Percentiles rank a stretch among this genome's conserved stretches.
These are phyloP conservation scores for Euclidia mi DNA, from an alignment of 2,888 invertebrate genomes.

Conservation along the genomic window DNA sequence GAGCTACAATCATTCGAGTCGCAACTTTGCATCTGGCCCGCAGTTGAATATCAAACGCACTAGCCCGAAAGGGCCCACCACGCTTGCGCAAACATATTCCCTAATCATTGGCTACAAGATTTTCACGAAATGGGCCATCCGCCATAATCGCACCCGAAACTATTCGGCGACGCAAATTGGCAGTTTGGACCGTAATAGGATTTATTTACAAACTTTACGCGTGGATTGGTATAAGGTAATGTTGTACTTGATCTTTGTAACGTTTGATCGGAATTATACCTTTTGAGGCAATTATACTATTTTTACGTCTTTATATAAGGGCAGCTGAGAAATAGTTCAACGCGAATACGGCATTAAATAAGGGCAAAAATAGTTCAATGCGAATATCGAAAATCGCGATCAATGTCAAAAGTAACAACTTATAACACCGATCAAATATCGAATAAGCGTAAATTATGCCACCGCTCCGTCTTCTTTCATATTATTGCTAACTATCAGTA, in stretches of 20 bases:
- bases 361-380: too few species aligned
- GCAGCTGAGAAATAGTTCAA: too few species aligned
- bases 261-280: not conserved
- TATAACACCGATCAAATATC: too few species aligned
- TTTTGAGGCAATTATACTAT: too few species aligned
- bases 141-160: not conserved
- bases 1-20: too few species aligned
- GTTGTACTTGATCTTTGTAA: not conserved
- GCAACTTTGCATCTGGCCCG: not conserved
- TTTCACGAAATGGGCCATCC: conserved; percentile 18
- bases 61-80: conserved; percentile 4
- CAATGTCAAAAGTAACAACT: too few species aligned
- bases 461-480: too few species aligned
- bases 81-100: conserved; percentile 11
- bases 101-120: conserved; percentile 37
- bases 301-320: too few species aligned
- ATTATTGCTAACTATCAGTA: not conserved
- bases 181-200: not conserved
- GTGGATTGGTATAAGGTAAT: not conserved
- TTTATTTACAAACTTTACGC: not conserved
- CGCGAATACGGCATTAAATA: too few species aligned
- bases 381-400: too few species aligned
- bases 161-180: not conserved
- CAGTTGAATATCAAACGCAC: conserved; percentile 6
- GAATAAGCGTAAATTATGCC: too few species aligned